Conservation (phyloP, 2,888 invertebrate species). For the Alviniconcha strummeri region DNA sequence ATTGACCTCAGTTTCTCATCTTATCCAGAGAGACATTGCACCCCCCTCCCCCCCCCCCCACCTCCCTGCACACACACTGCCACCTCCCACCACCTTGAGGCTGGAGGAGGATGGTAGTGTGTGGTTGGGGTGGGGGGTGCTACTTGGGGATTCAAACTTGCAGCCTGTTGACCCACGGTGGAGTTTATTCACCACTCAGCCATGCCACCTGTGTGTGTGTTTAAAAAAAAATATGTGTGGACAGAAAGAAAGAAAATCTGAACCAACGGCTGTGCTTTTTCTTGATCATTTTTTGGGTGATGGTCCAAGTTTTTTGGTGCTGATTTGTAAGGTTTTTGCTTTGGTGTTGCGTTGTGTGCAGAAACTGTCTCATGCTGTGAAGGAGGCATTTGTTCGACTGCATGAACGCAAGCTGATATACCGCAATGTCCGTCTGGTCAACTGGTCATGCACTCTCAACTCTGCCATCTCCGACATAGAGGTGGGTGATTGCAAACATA, state of each 20-base stretch:
- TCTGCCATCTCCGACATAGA: slow-evolving; percentile 99
- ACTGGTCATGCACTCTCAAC: slow-evolving; percentile 97
- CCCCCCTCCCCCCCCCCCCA: too few relatives aligned
- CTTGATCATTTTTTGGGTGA: not conserved
- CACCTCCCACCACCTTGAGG: too few relatives aligned
- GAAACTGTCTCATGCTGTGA: slow-evolving; percentile 83
- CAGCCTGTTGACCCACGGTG: too few relatives aligned
- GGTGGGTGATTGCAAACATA: slow-evolving; percentile 74
- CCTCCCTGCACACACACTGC: too few relatives aligned
- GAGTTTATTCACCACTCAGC: not conserved
- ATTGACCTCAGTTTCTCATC: too few relatives aligned
- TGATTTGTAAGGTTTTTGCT: too few relatives aligned
- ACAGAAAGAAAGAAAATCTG: not conserved
- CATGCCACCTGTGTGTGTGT: not conserved
- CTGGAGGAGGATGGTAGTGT: too few relatives aligned
- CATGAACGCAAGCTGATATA: slow-evolving; percentile 94
- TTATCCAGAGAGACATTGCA: too few relatives aligned
- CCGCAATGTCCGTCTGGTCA: slow-evolving; percentile 93
- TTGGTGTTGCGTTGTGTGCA: slow-evolving; percentile 48
- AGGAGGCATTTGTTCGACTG: slow-evolving; percentile 93
- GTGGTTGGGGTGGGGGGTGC: too few relatives aligned
- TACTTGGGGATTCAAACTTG: too few relatives aligned
- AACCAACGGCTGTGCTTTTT: not conserved
- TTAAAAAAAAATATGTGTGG: not conserved
- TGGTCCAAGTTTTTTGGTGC: too few relatives aligned